Evolutionary conservation across 2,113 vertebrate genomes (phyloP).

Genomic region (Capricornis sumatraensis): DNA sequence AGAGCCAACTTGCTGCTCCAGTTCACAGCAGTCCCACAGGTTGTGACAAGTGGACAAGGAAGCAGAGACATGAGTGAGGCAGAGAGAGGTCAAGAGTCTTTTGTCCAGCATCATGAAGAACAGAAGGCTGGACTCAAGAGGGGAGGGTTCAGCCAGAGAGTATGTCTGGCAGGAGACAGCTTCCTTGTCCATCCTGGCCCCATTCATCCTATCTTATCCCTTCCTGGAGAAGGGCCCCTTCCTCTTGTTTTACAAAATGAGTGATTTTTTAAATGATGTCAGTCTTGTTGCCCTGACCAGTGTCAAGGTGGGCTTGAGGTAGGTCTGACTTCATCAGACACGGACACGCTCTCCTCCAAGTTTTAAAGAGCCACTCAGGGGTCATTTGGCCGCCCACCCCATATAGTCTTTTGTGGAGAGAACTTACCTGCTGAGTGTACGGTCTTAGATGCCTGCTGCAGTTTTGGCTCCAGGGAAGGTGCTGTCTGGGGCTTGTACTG

Average conservation of each 20-base stretch:
- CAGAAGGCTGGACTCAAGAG: background rate
- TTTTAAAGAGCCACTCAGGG: background rate
- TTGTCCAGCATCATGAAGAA: fast-evolving
- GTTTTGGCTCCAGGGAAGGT: background rate
- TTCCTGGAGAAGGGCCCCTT: background rate
- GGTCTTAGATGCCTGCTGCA: background rate
- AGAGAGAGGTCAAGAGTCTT: background rate
- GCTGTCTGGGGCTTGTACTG: background rate
- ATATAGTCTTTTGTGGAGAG: background rate
- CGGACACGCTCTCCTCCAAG: fast-evolving
- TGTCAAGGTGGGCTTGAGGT: background rate
- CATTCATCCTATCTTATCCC: background rate
- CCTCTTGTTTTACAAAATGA: background rate
- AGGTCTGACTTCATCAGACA: background rate
- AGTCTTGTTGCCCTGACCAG: background rate
- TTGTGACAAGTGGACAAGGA: background rate
- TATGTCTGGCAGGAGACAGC: background rate
- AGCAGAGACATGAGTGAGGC: background rate
- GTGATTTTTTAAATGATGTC: background rate
- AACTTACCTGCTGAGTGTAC: background rate
- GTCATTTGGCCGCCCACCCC: background rate
- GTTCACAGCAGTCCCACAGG: background rate
- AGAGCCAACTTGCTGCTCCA: background rate
- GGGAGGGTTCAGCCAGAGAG: background rate
- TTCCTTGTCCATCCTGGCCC: background rate